phyloP scores from a whole-genome alignment of 2,797 vertebrate genomes.

The Echeneis naucrates region DNA sequence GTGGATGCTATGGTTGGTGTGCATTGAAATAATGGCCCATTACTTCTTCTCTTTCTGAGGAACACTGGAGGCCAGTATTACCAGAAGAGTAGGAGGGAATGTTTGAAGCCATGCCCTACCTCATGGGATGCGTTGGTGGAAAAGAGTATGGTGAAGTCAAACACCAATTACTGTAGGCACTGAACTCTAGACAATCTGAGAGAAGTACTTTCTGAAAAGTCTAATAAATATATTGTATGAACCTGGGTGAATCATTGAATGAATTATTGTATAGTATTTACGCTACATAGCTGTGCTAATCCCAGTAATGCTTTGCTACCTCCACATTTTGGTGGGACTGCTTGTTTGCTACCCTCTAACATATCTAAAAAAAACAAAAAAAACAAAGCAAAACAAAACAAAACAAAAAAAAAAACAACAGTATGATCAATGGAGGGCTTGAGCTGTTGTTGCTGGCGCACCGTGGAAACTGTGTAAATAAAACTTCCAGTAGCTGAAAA shows the following conservation, averaged over 20 bases:
- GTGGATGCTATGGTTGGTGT: slow-evolving; percentile 48
- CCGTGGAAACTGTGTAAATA: neutral
- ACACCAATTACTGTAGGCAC: slow-evolving; percentile 73
- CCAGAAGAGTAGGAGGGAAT: slow-evolving; percentile 55
- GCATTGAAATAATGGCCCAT: slow-evolving; percentile 69
- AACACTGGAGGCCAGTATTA: slow-evolving; percentile 46
- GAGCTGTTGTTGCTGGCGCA: too few species aligned
- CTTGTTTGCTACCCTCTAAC: too few species aligned
- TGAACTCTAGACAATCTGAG: slow-evolving; percentile 61
- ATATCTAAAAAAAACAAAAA: too few species aligned
- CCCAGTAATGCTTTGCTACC: neutral
- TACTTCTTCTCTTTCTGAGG: slow-evolving; percentile 53
- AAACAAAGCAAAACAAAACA: too few species aligned
- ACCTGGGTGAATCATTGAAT: neutral
- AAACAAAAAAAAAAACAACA: too few species aligned
- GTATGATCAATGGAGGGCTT: too few species aligned
- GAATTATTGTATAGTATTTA: neutral
- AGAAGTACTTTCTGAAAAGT: slow-evolving; percentile 29
- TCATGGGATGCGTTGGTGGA: slow-evolving; percentile 63
- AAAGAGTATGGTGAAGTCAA: slow-evolving; percentile 71
- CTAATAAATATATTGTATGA: neutral
- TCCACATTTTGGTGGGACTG: neutral
- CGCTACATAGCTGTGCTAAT: neutral
- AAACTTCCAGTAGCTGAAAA: neutral
- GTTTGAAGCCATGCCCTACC: slow-evolving; percentile 52